Evolutionary conservation across 35 echinoderm and acorn worm species (phyloP), one percentile per base, ranked within the genome.

Genomic region (Chiridota heheva): DNA sequence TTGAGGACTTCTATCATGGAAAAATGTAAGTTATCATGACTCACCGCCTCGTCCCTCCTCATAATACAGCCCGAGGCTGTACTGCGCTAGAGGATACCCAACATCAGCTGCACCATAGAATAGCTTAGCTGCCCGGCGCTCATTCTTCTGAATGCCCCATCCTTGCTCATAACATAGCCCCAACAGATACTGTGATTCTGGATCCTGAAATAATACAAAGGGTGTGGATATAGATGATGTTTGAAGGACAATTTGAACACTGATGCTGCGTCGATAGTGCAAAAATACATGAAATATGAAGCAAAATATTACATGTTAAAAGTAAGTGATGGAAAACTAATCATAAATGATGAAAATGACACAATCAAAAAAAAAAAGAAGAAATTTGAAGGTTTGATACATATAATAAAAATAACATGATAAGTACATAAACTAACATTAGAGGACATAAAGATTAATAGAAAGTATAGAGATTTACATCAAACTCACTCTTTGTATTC

Each of bases 101-200:
- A 70, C 40, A 29, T 74, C 71, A 5, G 88, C 88, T 82, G 93
- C 76, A 49, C 78, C 83, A 73, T 87, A 72, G 44, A 91, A 96
- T 4, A 91, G 71, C n/a, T 55, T 63, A 17, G 70, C 83, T 41
- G 93, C 93, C 58, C 63, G 83, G 10, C 67, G 72, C 36, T 28
- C 27, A 42, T 90, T 91, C 16, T 10, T 40, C 18, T 51, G 45
- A 7, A 96, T 84, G 31, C 93, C 93, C 84, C 83, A 87, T 16
- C 93, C 93, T 78, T 84, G 78, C 58, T 96, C 88, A 46, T 96
- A 96, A 43, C 93, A 96, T 12, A 96, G 31, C 27, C 83, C 93
- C 16, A 96, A 66, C n/a, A 86, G 78, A 60, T 91, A 96, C 56
- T 82, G 43, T 41, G 87, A 79, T 59, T 96, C 88, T 17, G 40